Base-by-base conservation (phyloP, 2,113 vertebrate genomes). In the Talpa occidentalis region DNA sequence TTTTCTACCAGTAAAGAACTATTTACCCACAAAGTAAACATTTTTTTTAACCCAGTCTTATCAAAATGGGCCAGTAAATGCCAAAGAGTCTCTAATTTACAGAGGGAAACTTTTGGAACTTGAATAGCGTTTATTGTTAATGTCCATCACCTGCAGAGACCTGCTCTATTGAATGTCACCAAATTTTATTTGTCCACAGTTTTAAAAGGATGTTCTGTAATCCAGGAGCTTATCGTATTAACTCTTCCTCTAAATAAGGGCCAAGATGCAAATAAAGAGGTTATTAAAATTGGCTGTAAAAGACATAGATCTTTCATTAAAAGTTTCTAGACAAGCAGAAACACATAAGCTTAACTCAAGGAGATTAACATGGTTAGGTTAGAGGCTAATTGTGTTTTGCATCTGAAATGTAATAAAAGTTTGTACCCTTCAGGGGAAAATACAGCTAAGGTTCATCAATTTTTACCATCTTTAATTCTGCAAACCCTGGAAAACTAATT, bases 401-500 rank as follows among this genome's bases (percentile, higher is more conserved):
- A 96, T 91, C 83, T 97, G 60, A 97, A 80, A 84, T 80, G 92
- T 90, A 94, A 95, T 93, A 94, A 97, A 97, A 96, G 70, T 94
- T 84, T 94, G 93, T 96, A 42, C 85, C 19, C 54, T 21, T 92
- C 24, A 17, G 96, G 96, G 94, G 86, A 54, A 95, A 91, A 70
- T 95, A 47, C 74, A 37, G 86, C 87, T 73, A 92, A 88, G 90
- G 92, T 97, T 98, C 97, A 98, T 98, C 97, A 95, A 94, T 97
- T 97, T 96, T 97, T 96, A 93, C 97, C 93, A 97, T 98, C 97
- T 97, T 98, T 97, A 96, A 97, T 97, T 97, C 95, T 96, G 79
- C 88, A 96, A 96, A 96, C 93, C 79, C 91, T 90, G 42, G 84
- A 97, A 98, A 97, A 97, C 95, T 93, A 97, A 97, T 97, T 98